These are phyloP conservation scores for Chloroceryle inda DNA, from an alignment of 2,797 vertebrate species.

Conservation along the genomic window DNA sequence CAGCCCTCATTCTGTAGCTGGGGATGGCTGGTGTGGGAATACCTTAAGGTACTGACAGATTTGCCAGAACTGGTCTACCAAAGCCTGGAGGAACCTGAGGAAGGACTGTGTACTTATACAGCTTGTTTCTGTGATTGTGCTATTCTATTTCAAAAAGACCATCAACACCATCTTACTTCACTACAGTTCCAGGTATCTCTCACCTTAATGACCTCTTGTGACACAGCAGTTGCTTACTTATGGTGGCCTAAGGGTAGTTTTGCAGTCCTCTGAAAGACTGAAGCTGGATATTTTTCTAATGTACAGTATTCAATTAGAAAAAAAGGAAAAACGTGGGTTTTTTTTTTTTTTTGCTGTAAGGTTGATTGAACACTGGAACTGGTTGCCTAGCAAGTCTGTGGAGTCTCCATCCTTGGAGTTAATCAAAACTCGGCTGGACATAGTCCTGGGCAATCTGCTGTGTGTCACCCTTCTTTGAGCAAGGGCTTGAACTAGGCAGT, in stretches of 20 bases:
- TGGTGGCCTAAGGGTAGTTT: neutral
- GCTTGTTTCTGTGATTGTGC: neutral
- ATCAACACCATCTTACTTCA: neutral
- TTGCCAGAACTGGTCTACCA: neutral
- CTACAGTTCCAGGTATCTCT: neutral
- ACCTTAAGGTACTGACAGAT: neutral
- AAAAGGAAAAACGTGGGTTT: neutral
- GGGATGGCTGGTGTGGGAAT: neutral
- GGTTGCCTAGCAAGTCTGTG: neutral
- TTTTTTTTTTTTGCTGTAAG: neutral
- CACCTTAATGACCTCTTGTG: neutral
- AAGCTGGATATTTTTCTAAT: neutral
- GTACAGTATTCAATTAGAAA: neutral
- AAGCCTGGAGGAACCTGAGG: neutral
- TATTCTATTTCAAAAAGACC: neutral
- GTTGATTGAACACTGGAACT: neutral
- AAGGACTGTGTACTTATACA: neutral
- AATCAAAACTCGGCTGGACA: neutral
- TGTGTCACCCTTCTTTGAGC: neutral
- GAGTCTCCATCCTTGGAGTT: neutral
- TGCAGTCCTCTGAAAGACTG: neutral
- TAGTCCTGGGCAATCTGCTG: neutral
- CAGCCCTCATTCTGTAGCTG: fast-evolving
- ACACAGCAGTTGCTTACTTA: neutral
- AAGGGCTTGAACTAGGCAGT: neutral